Evolutionary conservation across 2,888 invertebrate species (phyloP), one percentile per base, ranked within the genome.

Genomic region (Caenorhabditis sp.): DNA sequence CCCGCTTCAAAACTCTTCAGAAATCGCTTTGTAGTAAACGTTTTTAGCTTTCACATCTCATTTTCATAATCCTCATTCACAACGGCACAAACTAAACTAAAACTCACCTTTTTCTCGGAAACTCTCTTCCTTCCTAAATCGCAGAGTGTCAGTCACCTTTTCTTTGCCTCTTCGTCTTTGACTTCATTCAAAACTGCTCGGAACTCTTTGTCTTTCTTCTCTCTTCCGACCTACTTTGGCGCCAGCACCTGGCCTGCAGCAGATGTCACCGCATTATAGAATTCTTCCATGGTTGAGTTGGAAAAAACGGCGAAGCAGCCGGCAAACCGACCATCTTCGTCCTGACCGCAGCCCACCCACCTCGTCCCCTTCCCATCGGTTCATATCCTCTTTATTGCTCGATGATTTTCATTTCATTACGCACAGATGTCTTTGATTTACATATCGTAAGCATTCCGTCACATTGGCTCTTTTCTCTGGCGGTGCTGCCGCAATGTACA

Each of bases 341-440:
- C 61, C 61, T 53, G 28, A 55, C 53, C 51, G 22, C 58, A 15
- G n/a, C n/a, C 50, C 32, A 24, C 37, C 40, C 60, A 58, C 37
- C 28, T 53, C 35, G 15, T 53, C 28, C 60, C 26, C 50, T 74
- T 67, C 74, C 65, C 65, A 65, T 65, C 40, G 74, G 37, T 74
- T 74, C 74, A 74, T 74, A 65, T 65, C 65, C 58, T 74, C 65
- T 74, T 74, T 74, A 74, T 60, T 65, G 74, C 76, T 68, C 53
- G 67, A 67, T 67, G 76, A 76, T 77, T 77, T n/a, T 69, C 77
- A 64, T 77, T 69, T 69, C 77, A 77, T 77, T 69, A 77, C 69
- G 61, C 62, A 77, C 77, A 77, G 77, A 77, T 77, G 77, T 77
- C 77, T 77, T 77, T 77, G 77, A 77, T 77, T 77, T 77, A 77